Percentiles rank a stretch among this genome's conserved stretches.
Evolutionary conservation across 2,888 invertebrate species (phyloP).

Genomic region (Calameuta filiformis): DNA sequence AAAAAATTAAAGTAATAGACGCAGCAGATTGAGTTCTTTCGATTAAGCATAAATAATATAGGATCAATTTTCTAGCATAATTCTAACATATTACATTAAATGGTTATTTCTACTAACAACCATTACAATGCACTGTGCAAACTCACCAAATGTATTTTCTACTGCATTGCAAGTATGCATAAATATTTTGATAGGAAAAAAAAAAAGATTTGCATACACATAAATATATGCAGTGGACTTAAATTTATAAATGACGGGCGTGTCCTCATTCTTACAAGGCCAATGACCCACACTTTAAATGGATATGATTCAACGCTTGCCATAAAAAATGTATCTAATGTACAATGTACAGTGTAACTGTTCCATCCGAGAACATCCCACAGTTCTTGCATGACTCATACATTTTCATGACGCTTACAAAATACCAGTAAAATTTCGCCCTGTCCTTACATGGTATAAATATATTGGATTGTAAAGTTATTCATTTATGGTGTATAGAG

Average conservation of each 20-base stretch:
- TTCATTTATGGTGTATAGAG: too few relatives aligned
- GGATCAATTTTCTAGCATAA: too few relatives aligned
- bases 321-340: not conserved
- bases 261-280: not conserved
- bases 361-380: not conserved
- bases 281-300: not conserved
- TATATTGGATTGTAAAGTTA: not conserved
- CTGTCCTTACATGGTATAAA: not conserved
- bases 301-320: not conserved
- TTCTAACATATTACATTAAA: not conserved
- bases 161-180: conserved; percentile 6
- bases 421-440: not conserved
- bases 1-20: too few relatives aligned
- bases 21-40: too few relatives aligned
- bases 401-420: not conserved
- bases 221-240: not conserved
- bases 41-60: too few relatives aligned
- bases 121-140: not conserved
- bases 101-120: not conserved
- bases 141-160: not conserved
- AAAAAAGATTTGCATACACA: not conserved
- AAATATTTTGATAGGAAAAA: conserved; percentile 1
- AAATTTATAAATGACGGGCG: not conserved
- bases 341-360: not conserved
- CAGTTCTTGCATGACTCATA: not conserved